A percentile compares a stretch with the other conserved stretches of the same genome.
These are phyloP conservation scores for Agrochola macilenta DNA, from an alignment of 2,888 invertebrate genomes.

Conservation along the genomic window DNA sequence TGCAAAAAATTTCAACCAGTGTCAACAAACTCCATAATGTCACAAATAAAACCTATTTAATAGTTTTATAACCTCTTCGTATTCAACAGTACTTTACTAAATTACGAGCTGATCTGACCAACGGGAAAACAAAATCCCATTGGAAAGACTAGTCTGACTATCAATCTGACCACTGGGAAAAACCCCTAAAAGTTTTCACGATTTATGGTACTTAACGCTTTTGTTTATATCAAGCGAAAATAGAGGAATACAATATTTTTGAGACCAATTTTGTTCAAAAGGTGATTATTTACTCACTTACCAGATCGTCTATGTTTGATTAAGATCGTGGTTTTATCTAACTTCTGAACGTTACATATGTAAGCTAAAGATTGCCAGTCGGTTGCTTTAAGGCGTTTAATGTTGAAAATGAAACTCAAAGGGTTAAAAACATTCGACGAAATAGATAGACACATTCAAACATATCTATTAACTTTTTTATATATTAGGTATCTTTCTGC, in stretches of 20 bases:
- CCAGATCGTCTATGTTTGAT: background rate
- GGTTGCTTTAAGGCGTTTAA: background rate
- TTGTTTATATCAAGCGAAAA: slow-evolving; percentile 51
- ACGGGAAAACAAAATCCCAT: too few species aligned
- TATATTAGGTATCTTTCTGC: background rate
- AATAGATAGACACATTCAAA: background rate
- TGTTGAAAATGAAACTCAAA: background rate
- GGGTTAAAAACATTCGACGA: background rate
- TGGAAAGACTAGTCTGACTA: too few species aligned
- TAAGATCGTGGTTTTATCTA: background rate
- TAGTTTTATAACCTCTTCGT: too few species aligned
- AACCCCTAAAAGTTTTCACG: slow-evolving; percentile 58
- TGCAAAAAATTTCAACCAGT: too few species aligned
- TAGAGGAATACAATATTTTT: slow-evolving; percentile 13
- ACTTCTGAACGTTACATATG: too few species aligned
- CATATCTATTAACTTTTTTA: too few species aligned
- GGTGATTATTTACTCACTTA: background rate
- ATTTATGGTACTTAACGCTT: slow-evolving; percentile 54
- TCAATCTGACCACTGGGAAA: too few species aligned
- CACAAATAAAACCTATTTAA: too few species aligned
- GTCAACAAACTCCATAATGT: too few species aligned
- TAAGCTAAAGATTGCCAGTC: background rate
- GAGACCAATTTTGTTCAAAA: background rate
- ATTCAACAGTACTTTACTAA: too few species aligned
- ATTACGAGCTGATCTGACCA: too few species aligned